Conservation (phyloP, 2,888 invertebrate species). For the Epinotia brunnichana region DNA sequence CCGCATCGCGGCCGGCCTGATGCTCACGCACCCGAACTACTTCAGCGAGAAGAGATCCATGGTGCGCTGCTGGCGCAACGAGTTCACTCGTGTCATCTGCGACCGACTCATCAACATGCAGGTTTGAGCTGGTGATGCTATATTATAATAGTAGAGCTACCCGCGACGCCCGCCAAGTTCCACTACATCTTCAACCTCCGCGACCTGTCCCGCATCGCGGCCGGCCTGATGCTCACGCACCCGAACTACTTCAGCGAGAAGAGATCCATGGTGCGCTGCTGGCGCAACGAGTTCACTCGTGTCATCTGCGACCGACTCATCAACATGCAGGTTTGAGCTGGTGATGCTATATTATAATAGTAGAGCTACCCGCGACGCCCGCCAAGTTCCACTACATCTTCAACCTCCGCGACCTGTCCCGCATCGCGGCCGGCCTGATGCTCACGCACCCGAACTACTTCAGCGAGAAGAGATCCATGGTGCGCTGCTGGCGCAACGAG, state of each 20-base stretch:
- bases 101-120: slow-evolving; percentile 90
- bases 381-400: slow-evolving; percentile 98
- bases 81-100: slow-evolving; percentile 93
- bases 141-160: slow-evolving; percentile 89
- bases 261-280: slow-evolving; percentile 90
- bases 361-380: slow-evolving; percentile 94
- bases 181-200: slow-evolving; percentile 97
- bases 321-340: slow-evolving; percentile 71
- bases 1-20: slow-evolving; percentile 91
- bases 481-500: slow-evolving; percentile 96
- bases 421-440: slow-evolving; percentile 91
- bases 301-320: slow-evolving; percentile 95
- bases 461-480: slow-evolving; percentile 86
- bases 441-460: slow-evolving; percentile 89
- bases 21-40: slow-evolving; percentile 88
- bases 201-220: slow-evolving; percentile 93
- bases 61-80: slow-evolving; percentile 95
- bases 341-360: slow-evolving; percentile 81
- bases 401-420: slow-evolving; percentile 94
- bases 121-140: slow-evolving; percentile 48
- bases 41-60: slow-evolving; percentile 88
- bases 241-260: slow-evolving; percentile 87
- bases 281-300: slow-evolving; percentile 95
- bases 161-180: slow-evolving; percentile 96
- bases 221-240: slow-evolving; percentile 90